phyloP scores from a whole-genome alignment of 2,888 invertebrate genomes.

The Sycophila texana region DNA sequence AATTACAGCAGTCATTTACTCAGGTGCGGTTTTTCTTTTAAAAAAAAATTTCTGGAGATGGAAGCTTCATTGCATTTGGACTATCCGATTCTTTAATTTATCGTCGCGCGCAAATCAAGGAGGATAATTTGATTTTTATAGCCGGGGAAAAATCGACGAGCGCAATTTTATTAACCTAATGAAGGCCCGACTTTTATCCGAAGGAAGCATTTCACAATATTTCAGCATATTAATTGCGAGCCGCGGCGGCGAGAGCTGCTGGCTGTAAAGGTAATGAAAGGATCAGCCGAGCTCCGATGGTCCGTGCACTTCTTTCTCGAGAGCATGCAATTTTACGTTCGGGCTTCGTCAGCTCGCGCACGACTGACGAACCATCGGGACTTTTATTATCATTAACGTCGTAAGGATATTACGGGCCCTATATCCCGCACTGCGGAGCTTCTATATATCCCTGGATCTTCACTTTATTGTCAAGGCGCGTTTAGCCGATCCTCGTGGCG shows the following conservation, averaged over 20 bases:
- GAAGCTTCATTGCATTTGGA: neutral
- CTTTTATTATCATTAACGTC: conserved; percentile 55
- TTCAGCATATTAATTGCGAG: conserved; percentile 23
- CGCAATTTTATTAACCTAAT: no score
- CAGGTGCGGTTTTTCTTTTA: neutral
- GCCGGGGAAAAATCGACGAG: neutral
- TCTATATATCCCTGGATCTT: neutral
- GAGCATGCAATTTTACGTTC: conserved; percentile 11
- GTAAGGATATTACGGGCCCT: conserved; percentile 42
- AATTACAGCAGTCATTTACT: neutral
- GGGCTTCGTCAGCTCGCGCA: conserved; percentile 29
- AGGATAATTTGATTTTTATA: conserved; percentile 5
- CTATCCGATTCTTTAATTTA: neutral
- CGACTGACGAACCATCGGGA: conserved; percentile 36
- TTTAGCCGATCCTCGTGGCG: neutral
- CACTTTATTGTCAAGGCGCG: neutral
- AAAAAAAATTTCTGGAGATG: neutral
- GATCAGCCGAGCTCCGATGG: neutral
- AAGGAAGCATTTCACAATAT: no score
- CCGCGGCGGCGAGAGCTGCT: neutral
- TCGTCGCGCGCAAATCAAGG: no score
- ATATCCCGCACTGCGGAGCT: no score
- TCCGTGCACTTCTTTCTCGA: neutral
- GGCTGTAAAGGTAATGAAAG: conserved; percentile 19
- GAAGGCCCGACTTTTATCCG: no score